Evolutionary conservation across 1,140 invertebrate genomes (phyloP), one percentile per base, ranked within the genome.

Genomic region (Papilio aristodemus): DNA sequence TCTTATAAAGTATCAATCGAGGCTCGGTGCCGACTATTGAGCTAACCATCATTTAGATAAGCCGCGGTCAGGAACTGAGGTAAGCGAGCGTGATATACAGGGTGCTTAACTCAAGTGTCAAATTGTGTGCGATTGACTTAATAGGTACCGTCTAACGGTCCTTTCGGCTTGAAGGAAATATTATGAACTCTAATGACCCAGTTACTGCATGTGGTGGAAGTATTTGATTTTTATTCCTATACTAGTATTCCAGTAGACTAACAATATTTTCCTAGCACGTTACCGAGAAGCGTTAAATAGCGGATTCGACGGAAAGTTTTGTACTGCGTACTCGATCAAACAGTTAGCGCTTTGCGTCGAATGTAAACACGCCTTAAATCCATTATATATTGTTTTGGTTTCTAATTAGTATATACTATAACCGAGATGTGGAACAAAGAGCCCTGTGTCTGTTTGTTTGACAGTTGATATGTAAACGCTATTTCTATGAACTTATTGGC

Each of bases 21-120:
- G 70, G 50, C 46, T 6, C 32, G 54, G 50, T 70, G 59, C 17
- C 70, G 59, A 37, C 69, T 72, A 41, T n/a, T n/a, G 36, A 69
- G 71, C 73, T 74, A 83, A 83, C 80, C 76, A 81, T 74, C 79
- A 72, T 83, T 80, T 74, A 81, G 77, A 81, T 81, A 77, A 57
- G 73, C 69, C 71, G 78, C 76, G 81, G 81, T 76, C 79, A 81
- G 71, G 70, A 72, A 70, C 66, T 63, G 64, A 59, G 67, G 71
- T 71, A 75, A 73, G 68, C 68, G 70, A 67, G 17, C 38, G 69
- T 73, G 71, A 79, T 67, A 68, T 79, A 75, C 72, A 70, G 68
- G 46, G 57, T 37, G 60, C 59, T 68, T 37, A 59, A 37, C 22
- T 54, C 36, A 58, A 38, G 64, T 63, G 43, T 66, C 60, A 54